These are phyloP conservation scores for Circaetus cinerascens DNA, from an alignment of 2,113 vertebrate species.

Conservation along the genomic window DNA sequence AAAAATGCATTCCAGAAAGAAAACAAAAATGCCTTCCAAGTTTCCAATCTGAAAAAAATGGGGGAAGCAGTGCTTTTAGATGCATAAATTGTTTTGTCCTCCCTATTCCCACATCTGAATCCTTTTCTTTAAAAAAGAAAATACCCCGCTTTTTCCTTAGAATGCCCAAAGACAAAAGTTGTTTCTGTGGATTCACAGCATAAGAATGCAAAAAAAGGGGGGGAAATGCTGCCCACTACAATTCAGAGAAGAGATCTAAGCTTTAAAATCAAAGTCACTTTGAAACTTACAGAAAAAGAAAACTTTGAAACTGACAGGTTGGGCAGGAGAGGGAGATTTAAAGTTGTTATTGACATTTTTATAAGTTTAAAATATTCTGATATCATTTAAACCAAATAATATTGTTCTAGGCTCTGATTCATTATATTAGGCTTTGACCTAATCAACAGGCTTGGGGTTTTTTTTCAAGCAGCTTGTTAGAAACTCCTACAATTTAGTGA, in stretches of 20 bases:
- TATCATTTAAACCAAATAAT: neutral
- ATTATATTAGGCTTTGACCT: neutral
- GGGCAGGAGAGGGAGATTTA: neutral
- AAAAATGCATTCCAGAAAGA: neutral
- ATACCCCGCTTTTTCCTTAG: neutral
- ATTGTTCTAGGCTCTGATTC: neutral
- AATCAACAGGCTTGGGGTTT: neutral
- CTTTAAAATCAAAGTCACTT: neutral
- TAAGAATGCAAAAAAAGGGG: neutral
- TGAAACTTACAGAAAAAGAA: neutral
- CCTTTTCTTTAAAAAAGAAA: neutral
- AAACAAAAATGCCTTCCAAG: neutral
- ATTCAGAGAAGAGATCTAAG: neutral
- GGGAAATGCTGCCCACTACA: neutral
- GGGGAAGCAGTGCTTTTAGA: neutral
- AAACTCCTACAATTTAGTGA: slow-evolving; percentile 37
- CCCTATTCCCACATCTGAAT: neutral
- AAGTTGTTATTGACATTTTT: neutral
- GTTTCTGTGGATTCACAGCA: neutral
- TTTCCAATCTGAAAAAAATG: neutral
- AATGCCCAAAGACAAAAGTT: neutral
- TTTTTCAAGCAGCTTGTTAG: neutral
- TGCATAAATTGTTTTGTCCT: neutral
- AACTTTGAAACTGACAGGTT: neutral
- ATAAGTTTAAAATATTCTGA: neutral